Evolutionary conservation across 64 coral and sea anemone species (phyloP).

Genomic region (Platygyra sinensis): DNA sequence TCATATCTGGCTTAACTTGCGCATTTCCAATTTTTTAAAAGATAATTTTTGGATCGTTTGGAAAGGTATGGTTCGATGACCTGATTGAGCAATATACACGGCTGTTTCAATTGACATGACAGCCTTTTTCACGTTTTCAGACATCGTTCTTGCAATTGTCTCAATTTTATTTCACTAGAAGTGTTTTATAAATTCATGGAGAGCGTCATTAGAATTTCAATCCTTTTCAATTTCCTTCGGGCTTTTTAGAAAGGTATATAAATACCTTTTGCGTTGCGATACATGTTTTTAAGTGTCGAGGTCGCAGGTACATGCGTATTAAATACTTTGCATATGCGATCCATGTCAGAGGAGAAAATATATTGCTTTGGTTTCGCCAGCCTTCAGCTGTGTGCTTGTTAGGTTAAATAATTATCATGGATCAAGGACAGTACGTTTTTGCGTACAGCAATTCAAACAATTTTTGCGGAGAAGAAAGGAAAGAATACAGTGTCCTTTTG

Average conservation of each 20-base stretch:
- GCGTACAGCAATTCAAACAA: not conserved
- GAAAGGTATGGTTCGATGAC: not conserved
- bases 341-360: not conserved
- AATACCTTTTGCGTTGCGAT: conserved; percentile 4
- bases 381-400: not conserved
- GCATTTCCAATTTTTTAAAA: not conserved
- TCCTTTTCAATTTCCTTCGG: not conserved
- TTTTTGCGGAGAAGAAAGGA: not conserved
- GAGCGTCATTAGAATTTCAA: not conserved
- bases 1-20: not conserved
- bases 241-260: not conserved
- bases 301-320: no score
- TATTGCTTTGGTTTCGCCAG: not conserved
- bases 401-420: not conserved
- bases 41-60: not conserved
- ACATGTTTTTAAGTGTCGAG: no score
- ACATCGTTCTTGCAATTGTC: not conserved
- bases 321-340: no score
- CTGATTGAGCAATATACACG: conserved; percentile 4
- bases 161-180: not conserved
- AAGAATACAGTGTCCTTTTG: not conserved
- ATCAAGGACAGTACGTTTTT: not conserved
- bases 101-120: not conserved
- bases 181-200: not conserved
- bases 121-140: not conserved